These are phyloP conservation scores for Dinoponera quadriceps DNA, from an alignment of 1,140 invertebrate species.

Conservation along the genomic window DNA sequence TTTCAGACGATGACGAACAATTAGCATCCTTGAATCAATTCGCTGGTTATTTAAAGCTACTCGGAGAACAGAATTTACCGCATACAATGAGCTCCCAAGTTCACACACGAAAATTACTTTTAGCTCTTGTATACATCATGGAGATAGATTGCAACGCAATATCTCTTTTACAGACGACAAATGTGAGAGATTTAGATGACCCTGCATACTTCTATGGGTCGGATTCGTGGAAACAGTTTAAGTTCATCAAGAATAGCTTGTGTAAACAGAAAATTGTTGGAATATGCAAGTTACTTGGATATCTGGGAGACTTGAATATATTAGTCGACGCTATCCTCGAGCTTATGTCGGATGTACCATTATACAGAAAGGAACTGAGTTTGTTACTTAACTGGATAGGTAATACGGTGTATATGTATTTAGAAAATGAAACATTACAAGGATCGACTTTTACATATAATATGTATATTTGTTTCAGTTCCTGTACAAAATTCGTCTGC, in stretches of 20 bases:
- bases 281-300: conserved; percentile 85
- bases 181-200: conserved; percentile 82
- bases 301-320: conserved; percentile 85
- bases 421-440: not conserved
- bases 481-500: conserved; percentile 65
- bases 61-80: conserved; percentile 86
- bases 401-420: conserved; percentile 76
- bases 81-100: conserved; percentile 84
- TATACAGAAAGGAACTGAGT: conserved; percentile 85
- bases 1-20: conserved; percentile 86
- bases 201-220: conserved; percentile 55
- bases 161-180: conserved; percentile 86
- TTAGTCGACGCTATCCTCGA: conserved; percentile 87
- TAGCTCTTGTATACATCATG: conserved; percentile 86
- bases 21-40: conserved; percentile 86
- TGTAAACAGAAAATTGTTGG: conserved; percentile 83
- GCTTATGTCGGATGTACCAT: conserved; percentile 82
- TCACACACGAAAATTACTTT: conserved; percentile 85
- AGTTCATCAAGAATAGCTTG: conserved; percentile 83
- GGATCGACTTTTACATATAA: not conserved
- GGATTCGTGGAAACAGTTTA: conserved; percentile 86
- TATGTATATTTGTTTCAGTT: conserved; percentile 71
- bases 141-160: conserved; percentile 86
- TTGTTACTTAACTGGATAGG: conserved; percentile 86
- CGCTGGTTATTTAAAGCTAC: conserved; percentile 87